These are phyloP conservation scores for Falco rusticolus DNA, from an alignment of 2,797 vertebrate species.

Conservation along the genomic window DNA sequence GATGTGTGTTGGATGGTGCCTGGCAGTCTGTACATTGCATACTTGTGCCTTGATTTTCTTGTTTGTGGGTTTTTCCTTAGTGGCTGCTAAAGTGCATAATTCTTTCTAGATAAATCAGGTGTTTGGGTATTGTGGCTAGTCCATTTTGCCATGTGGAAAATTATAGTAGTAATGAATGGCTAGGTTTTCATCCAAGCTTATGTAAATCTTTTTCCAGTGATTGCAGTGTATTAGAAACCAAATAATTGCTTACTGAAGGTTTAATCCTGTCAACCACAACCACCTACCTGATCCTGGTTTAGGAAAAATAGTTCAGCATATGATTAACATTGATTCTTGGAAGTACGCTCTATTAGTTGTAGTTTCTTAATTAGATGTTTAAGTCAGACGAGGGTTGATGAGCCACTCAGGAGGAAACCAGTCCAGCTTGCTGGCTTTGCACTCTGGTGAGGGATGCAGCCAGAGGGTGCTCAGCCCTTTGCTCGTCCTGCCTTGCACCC, in stretches of 20 bases:
- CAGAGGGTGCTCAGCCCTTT: not conserved
- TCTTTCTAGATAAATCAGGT: conserved; percentile 2
- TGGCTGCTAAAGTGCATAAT: not conserved
- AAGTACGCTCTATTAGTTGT: not conserved
- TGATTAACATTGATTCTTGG: not conserved
- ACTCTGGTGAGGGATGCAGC: not conserved
- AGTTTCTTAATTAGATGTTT: not conserved
- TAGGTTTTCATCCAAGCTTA: not conserved
- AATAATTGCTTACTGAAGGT: not conserved
- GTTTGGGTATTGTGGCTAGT: not conserved
- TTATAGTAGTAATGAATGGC: not conserved
- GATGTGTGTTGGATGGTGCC: not conserved
- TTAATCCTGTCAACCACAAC: not conserved
- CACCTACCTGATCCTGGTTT: not conserved
- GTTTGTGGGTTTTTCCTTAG: not conserved
- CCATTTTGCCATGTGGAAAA: not conserved
- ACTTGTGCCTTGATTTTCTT: not conserved
- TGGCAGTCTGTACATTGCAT: not conserved
- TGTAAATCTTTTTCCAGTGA: not conserved
- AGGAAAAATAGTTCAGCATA: not conserved
- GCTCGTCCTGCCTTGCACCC: not conserved
- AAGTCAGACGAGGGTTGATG: not conserved
- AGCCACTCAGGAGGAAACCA: not conserved
- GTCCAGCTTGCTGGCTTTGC: not conserved
- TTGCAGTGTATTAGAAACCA: not conserved